Base-by-base conservation (phyloP, 2,888 invertebrate genomes). In the Arrhopalites spinosus region DNA sequence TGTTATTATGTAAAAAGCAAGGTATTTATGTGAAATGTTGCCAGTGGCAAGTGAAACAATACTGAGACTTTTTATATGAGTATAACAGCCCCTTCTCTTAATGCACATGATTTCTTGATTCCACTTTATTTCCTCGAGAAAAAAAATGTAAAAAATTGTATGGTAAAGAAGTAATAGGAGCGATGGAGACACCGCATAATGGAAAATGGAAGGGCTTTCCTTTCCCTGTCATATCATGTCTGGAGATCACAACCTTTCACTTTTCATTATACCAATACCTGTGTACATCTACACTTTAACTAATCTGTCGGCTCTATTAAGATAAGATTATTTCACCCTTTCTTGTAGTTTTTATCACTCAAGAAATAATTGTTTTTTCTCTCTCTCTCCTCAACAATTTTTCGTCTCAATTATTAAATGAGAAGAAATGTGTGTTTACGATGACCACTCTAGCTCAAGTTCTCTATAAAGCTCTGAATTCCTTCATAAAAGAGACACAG, bases 231-330 rank as follows among this genome's bases (percentile, higher is more conserved):
- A 71, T 30, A 56, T 68, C 70, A 70, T 36, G 17, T 56, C 23
- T 59, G 36, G 59, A 25, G 75, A 78, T 79, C 78, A 73, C 73
- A 75, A 76, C 78, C 80, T 80, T 80, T 81, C 78, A 79, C 76
- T 79, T 77, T 77, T 78, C 74, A 81, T 81, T 81, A 81, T 80
- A 73, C 75, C 50, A 77, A 80, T 81, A 80, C 81, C 70, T 71
- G 1, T 71, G 3, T 59, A 75, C 70, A 75, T 73, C 69, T 73
- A 76, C 75, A 68, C 59, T 77, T 80, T 79, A 80, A 80, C 79
- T 78, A 78, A 77, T 69, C 78, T 71, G 71, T 77, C 79, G 36
- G 70, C 74, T 73, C 69, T 7, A 11, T 36, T 36, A 36, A 36
- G 36, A 36, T 11, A 11, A 11, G 36, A 36, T 73, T 72, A 43